phyloP scores from a whole-genome alignment of 2,797 vertebrate genomes.

The Amblyopsis hoosieri region DNA sequence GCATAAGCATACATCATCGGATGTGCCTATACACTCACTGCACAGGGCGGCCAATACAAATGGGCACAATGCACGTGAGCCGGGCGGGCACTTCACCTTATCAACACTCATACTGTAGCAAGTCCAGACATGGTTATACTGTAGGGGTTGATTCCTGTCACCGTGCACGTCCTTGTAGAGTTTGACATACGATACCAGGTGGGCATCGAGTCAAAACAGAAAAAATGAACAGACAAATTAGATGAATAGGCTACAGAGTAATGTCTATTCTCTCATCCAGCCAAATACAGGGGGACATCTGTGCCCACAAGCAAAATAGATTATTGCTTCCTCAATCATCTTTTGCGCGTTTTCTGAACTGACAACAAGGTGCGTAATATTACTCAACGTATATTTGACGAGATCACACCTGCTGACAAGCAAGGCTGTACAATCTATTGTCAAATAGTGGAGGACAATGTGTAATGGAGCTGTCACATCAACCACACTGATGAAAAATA shows the following conservation, averaged over 20 bases:
- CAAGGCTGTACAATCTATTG: not conserved
- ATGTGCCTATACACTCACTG: slow-evolving; percentile 3
- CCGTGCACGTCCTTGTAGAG: not conserved
- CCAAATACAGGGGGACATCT: not conserved
- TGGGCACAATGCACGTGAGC: no score
- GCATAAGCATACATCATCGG: not conserved
- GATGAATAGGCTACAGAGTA: not conserved
- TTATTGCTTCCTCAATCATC: not conserved
- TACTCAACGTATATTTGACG: not conserved
- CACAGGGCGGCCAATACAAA: slow-evolving; percentile 14
- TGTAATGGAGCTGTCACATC: not conserved
- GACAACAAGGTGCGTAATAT: not conserved
- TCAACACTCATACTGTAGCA: slow-evolving; percentile 21
- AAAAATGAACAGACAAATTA: not conserved
- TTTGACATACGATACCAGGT: not conserved
- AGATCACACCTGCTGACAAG: not conserved
- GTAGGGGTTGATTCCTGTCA: not conserved
- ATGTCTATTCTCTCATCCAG: not conserved
- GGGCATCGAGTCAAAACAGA: not conserved
- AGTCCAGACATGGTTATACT: not conserved
- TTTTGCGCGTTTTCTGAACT: not conserved
- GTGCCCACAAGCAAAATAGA: not conserved
- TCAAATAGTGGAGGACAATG: not conserved
- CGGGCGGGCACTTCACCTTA: slow-evolving; percentile 25
- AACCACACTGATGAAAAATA: not conserved